Percentiles rank a stretch among this genome's conserved stretches.
Evolutionary conservation across 2,797 vertebrate species (phyloP).

Genomic region (Euphonia xanthogaster): DNA sequence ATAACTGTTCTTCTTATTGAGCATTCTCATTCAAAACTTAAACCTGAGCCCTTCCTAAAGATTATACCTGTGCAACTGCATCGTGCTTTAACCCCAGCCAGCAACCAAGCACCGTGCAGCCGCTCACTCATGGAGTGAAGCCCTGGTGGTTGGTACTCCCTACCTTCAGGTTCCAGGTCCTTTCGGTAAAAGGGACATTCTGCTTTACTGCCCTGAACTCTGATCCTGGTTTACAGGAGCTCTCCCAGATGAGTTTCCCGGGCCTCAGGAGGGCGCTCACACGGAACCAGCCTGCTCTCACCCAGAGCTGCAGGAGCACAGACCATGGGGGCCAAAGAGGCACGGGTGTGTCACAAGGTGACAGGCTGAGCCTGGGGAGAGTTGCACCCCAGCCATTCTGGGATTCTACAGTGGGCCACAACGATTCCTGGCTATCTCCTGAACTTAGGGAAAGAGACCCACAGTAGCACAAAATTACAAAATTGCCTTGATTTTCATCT

Average conservation of each 20-base stretch:
- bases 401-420: background rate
- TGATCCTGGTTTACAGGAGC: background rate
- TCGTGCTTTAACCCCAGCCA: background rate
- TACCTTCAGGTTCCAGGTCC: background rate
- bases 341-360: fast-evolving
- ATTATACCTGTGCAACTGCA: background rate
- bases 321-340: too few species aligned
- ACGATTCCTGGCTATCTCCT: background rate
- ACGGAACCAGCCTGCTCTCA: background rate
- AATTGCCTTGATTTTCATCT: background rate
- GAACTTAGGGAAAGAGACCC: background rate
- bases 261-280: fast-evolving
- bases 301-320: background rate
- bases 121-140: fast-evolving
- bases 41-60: background rate
- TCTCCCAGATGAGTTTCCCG: background rate
- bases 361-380: background rate
- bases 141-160: background rate
- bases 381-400: background rate
- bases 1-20: background rate
- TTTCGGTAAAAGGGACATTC: background rate
- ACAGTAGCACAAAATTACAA: background rate
- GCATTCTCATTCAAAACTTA: background rate
- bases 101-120: fast-evolving
- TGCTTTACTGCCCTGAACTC: background rate